These are phyloP conservation scores for Ricordea florida DNA, from an alignment of 92 coral and sea anemone genomes.

Conservation along the genomic window DNA sequence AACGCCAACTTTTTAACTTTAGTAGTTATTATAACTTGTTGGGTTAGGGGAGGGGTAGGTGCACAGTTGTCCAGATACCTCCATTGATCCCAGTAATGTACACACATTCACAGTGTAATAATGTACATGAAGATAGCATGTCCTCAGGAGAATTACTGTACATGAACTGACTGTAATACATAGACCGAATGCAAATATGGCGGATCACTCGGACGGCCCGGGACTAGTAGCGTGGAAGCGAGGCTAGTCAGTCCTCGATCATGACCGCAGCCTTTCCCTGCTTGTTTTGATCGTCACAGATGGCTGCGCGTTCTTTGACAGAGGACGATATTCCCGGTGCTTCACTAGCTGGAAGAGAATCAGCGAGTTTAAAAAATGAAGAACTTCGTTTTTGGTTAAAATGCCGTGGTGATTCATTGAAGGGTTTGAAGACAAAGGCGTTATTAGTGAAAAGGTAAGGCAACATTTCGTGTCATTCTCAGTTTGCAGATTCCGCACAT, in stretches of 20 bases:
- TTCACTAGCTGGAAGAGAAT: slow-evolving; percentile 39
- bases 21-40: too few relatives aligned
- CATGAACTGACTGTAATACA: too few relatives aligned
- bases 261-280: neutral
- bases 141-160: too few relatives aligned
- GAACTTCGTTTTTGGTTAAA: slow-evolving; percentile 56
- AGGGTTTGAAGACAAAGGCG: slow-evolving; percentile 46
- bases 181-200: too few relatives aligned
- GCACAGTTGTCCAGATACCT: too few relatives aligned
- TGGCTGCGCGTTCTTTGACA: slow-evolving; percentile 12
- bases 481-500: slow-evolving; percentile 1
- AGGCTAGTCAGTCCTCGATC: slow-evolving; percentile 2
- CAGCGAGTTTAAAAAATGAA: slow-evolving; percentile 18
- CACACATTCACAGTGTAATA: too few relatives aligned
- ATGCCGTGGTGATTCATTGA: slow-evolving; percentile 37
- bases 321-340: slow-evolving; percentile 60
- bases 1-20: too few relatives aligned
- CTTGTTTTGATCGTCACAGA: slow-evolving; percentile 9
- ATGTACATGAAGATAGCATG: too few relatives aligned
- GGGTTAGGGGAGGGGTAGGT: too few relatives aligned
- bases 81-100: too few relatives aligned
- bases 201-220: too few relatives aligned
- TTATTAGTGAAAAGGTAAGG: slow-evolving; percentile 39
- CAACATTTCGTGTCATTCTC: too few relatives aligned
- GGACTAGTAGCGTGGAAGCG: slow-evolving; percentile 2